These are phyloP conservation scores for Nephila pilipes DNA, from an alignment of 1,140 invertebrate genomes.

Conservation along the genomic window DNA sequence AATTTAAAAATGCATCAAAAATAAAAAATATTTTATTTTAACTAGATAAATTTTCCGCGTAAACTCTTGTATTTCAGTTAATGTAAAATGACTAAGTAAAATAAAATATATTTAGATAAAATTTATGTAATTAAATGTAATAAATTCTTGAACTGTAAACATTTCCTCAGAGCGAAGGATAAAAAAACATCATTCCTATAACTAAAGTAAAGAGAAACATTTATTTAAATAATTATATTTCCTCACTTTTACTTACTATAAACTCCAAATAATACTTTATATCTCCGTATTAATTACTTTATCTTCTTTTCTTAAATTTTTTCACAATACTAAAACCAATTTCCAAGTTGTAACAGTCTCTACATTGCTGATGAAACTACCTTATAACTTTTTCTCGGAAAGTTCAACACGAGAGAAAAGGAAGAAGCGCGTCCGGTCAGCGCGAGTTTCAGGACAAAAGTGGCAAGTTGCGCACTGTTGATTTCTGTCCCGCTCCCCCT, in stretches of 20 bases:
- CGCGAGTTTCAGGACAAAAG: background rate
- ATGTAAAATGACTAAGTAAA: too few relatives aligned
- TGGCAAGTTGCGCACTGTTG: conserved; percentile 44
- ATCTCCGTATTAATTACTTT: background rate
- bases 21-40: too few relatives aligned
- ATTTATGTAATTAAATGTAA: too few relatives aligned
- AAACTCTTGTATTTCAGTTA: too few relatives aligned
- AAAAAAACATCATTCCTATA: background rate
- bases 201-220: background rate
- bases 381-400: background rate
- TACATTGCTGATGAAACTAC: background rate
- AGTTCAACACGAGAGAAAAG: background rate
- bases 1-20: too few relatives aligned
- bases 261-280: background rate
- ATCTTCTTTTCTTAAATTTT: background rate
- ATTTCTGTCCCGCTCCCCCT: conserved; percentile 4
- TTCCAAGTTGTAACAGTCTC: background rate
- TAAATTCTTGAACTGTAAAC: too few relatives aligned
- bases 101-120: too few relatives aligned
- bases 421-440: background rate
- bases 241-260: background rate
- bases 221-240: too few relatives aligned
- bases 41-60: too few relatives aligned
- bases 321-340: too few relatives aligned
- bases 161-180: too few relatives aligned